These are phyloP conservation scores for Orgyia antiqua DNA, from an alignment of 2,888 invertebrate species.

Conservation along the genomic window DNA sequence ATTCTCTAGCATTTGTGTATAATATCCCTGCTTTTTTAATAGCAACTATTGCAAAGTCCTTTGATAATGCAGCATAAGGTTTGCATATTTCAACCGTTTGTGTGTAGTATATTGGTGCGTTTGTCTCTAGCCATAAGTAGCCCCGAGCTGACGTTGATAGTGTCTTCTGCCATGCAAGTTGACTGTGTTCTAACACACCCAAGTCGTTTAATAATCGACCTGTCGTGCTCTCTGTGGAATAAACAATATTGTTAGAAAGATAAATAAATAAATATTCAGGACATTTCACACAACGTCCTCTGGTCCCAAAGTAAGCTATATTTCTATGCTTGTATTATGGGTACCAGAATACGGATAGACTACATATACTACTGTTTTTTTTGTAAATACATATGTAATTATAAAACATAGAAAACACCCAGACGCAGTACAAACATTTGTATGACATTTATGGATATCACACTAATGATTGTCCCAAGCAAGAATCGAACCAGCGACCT, in stretches of 20 bases:
- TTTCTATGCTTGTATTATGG: too few relatives aligned
- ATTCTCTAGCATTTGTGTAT: conserved; percentile 69
- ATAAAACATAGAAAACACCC: too few relatives aligned
- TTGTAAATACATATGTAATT: too few relatives aligned
- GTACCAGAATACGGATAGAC: too few relatives aligned
- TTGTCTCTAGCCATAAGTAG: conserved; percentile 82
- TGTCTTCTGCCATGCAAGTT: conserved; percentile 79
- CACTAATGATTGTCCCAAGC: too few relatives aligned
- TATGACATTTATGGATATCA: too few relatives aligned
- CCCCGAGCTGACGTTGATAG: conserved; percentile 80
- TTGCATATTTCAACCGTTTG: conserved; percentile 72
- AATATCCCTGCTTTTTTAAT: conserved; percentile 71
- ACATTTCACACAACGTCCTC: too few relatives aligned
- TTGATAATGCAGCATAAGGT: conserved; percentile 80
- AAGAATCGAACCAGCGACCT: too few relatives aligned
- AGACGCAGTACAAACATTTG: too few relatives aligned
- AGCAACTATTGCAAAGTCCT: conserved; percentile 75
- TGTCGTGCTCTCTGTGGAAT: conserved; percentile 79
- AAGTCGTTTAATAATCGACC: conserved; percentile 81
- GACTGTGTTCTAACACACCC: conserved; percentile 81
- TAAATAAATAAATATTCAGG: too few relatives aligned
- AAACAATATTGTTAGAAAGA: conserved; percentile 1
- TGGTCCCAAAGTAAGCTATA: too few relatives aligned
- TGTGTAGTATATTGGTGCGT: conserved; percentile 82
- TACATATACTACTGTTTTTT: too few relatives aligned